Percentiles rank a stretch among this genome's conserved stretches.
phyloP scores from a whole-genome alignment of 2,888 invertebrate species.

The Phania funesta region DNA sequence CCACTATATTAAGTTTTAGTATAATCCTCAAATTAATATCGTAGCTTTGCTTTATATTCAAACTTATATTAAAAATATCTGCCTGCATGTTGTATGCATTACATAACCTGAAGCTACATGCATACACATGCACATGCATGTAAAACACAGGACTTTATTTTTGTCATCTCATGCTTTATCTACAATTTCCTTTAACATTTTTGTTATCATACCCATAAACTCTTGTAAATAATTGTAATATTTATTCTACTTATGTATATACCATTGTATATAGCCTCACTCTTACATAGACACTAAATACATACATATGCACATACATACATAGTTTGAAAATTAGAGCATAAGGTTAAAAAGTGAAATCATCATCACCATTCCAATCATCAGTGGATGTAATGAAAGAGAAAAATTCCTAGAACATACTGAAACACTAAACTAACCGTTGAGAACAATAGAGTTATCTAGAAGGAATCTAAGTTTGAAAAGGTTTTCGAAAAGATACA shows the following conservation, averaged over 20 bases:
- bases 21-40: background rate
- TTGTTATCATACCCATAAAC: constrained; percentile 31
- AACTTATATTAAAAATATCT: background rate
- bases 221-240: constrained; percentile 28
- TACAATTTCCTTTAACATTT: background rate
- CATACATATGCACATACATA: background rate
- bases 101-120: background rate
- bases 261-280: background rate
- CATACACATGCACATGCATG: background rate
- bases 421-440: background rate
- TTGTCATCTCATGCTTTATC: constrained; percentile 9
- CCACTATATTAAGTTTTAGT: no score
- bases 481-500: background rate
- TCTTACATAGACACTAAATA: background rate
- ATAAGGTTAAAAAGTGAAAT: constrained; percentile 61
- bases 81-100: background rate
- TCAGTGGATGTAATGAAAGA: constrained; percentile 11
- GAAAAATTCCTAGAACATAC: background rate
- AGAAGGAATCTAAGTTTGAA: constrained; percentile 1
- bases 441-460: constrained; percentile 22
- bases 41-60: background rate
- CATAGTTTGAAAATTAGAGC: constrained; percentile 43
- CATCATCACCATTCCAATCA: constrained; percentile 36
- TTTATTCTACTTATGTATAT: background rate
- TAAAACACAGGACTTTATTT: background rate